phyloP scores from a whole-genome alignment of 2,797 vertebrate genomes.

The Neostethus bicornis region DNA sequence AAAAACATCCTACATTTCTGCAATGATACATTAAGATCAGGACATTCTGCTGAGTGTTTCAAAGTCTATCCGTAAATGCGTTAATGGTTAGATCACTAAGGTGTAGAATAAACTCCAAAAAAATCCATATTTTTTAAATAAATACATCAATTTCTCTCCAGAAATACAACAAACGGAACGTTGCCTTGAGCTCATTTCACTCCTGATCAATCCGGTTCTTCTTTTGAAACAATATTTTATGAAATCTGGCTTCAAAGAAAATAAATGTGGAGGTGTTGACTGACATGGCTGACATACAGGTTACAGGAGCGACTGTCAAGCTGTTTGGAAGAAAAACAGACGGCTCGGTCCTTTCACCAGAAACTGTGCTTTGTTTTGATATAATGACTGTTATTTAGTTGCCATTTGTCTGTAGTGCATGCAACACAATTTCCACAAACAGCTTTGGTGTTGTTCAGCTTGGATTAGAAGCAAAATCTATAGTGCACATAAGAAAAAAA shows the following conservation, averaged over 20 bases:
- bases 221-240: not conserved
- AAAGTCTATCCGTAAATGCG: not conserved
- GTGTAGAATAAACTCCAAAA: not conserved
- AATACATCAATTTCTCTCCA: not conserved
- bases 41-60: too few species aligned
- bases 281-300: not conserved
- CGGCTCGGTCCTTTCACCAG: conserved; percentile 2
- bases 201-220: not conserved
- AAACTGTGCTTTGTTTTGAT: not conserved
- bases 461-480: not conserved
- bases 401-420: not conserved
- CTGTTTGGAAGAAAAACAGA: conserved; percentile 5
- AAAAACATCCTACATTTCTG: too few species aligned
- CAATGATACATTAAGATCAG: too few species aligned
- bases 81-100: not conserved
- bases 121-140: not conserved
- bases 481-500: too few species aligned
- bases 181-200: not conserved
- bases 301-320: not conserved
- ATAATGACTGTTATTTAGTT: conserved; percentile 1
- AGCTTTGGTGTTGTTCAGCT: not conserved
- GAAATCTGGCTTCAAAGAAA: not conserved
- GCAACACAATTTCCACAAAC: not conserved
- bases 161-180: not conserved
- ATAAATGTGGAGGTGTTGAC: not conserved